Evolutionary conservation across 2,888 invertebrate genomes (phyloP), one percentile per base, ranked within the genome.

Genomic region (Phlogophora meticulosa): DNA sequence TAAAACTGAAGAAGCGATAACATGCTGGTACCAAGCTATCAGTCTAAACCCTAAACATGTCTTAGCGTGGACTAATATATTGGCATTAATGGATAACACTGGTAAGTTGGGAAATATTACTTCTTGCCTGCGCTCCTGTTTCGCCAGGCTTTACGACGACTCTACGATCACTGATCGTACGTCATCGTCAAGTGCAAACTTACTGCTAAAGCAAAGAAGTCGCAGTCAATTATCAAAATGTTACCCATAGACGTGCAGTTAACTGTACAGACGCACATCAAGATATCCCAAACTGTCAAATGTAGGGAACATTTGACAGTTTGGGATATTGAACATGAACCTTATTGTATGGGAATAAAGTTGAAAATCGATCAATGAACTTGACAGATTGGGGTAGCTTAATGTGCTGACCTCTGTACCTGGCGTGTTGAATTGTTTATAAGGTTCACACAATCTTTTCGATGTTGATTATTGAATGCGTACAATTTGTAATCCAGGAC

Each of bases 41-140:
- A 90, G 95, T 60, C 96, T 97, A 64, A 97, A 98, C 86, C 97
- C 98, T 0, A 96, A 96, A 0, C 99, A 99, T 89, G 96, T 96
- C 9, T 97, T 98, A 76, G 98, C 99, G 0, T 99, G 99, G 99
- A 98, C 98, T 51, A 99, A 99, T 88, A 96, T 98, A 86, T 95
- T 99, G 57, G 97, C 99, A 9, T 96, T 99, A 82, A 92, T 98
- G 66, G 98, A 98, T 88, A 97, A 97, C 80, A 96, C 97, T 74
- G 97, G 97, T 94, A 83, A 63, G 34, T 4, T 32, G 4, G 5
- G 7, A 24, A 62, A 32, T 36, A 59, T 40, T 42, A 49, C 28
- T 36, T 48, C 10, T 24, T 36, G 1, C n/a, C 28, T 38, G 48
- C 15, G 28, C 34, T 42, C 11, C 15, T 22, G 13, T 38, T 69